phyloP scores from a whole-genome alignment of 2,797 vertebrate species.

The Lateolabrax maculatus region DNA sequence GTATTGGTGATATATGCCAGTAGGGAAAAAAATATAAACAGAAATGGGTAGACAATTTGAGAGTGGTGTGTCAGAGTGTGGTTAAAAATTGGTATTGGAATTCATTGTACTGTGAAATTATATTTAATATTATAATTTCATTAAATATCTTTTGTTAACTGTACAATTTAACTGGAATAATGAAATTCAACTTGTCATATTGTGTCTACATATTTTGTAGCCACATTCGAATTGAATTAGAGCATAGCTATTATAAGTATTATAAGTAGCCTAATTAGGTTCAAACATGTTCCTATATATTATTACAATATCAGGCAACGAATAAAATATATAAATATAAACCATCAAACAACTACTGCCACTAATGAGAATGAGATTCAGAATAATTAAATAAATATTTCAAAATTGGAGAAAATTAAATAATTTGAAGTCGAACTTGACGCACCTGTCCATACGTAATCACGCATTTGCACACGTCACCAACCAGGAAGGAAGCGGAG shows the following conservation, averaged over 20 bases:
- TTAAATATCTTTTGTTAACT: not conserved
- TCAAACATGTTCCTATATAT: not conserved
- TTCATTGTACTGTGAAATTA: not conserved
- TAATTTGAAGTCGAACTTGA: not conserved
- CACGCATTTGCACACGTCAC: constrained; percentile 46
- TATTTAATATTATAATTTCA: not conserved
- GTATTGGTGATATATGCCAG: too few relatives aligned
- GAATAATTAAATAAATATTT: not conserved
- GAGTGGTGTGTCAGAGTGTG: not conserved
- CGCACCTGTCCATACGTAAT: not conserved
- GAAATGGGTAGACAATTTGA: not conserved
- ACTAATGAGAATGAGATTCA: not conserved
- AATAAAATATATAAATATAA: not conserved
- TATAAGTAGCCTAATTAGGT: not conserved
- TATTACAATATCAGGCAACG: not conserved
- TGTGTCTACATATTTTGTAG: not conserved
- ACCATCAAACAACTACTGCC: not conserved
- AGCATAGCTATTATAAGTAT: not conserved
- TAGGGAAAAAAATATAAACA: too few relatives aligned
- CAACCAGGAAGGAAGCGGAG: constrained; percentile 63
- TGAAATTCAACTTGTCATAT: not conserved
- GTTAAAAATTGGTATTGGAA: not conserved
- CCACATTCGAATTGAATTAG: not conserved
- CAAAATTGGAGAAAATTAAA: not conserved
- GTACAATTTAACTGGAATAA: not conserved